A percentile compares a stretch with the other conserved stretches of the same genome.
Conservation (phyloP, 2,113 vertebrate genomes). For the Rattus norvegicus region DNA sequence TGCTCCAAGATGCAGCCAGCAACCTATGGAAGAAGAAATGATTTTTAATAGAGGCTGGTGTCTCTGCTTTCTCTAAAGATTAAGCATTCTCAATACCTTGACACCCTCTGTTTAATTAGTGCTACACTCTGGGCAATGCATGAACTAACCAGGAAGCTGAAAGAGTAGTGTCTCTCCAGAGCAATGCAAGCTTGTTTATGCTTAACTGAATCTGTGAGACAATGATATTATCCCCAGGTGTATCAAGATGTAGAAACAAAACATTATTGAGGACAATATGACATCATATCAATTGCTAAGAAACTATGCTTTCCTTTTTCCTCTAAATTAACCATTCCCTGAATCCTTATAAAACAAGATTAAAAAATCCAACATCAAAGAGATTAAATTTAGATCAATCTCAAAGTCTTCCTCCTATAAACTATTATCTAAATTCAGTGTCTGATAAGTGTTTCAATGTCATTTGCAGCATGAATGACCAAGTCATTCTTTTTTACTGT, state of each 20-base stretch:
- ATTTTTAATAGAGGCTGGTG: background rate
- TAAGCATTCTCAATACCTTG: background rate
- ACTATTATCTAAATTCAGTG: background rate
- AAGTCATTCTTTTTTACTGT: background rate
- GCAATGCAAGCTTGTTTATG: background rate
- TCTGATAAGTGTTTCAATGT: background rate
- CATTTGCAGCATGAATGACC: background rate
- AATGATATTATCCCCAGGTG: background rate
- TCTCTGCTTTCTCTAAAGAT: constrained; percentile 6
- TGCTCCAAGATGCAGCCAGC: background rate
- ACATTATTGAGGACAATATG: background rate
- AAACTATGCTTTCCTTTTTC: background rate
- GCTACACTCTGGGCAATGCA: background rate
- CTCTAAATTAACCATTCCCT: background rate
- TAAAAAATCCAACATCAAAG: background rate
- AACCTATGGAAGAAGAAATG: background rate
- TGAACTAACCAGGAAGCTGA: background rate
- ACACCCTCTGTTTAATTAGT: constrained; percentile 27
- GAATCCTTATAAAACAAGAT: background rate
- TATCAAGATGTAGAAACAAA: background rate
- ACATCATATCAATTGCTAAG: background rate
- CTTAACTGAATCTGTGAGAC: background rate
- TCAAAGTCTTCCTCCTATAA: background rate
- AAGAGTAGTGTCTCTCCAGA: background rate
- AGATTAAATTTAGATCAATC: background rate